Percentiles rank a stretch among this genome's conserved stretches.
Conservation (phyloP, 2,113 vertebrate genomes). For the Potamarius usumacintae region DNA sequence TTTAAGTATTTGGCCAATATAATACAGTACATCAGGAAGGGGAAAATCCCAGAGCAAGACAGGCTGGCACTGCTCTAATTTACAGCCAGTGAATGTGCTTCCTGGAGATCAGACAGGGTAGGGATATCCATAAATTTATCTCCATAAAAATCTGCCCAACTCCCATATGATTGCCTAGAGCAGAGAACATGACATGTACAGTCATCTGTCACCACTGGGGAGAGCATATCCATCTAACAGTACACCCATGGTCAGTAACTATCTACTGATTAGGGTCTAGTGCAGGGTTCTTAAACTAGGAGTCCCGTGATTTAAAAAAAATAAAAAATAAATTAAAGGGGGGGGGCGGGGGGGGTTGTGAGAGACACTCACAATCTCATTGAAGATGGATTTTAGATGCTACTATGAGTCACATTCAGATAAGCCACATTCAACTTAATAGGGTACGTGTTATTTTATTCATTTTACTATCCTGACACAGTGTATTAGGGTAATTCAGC, state of each 20-base stretch:
- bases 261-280: background rate
- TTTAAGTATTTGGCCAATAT: background rate
- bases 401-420: background rate
- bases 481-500: background rate
- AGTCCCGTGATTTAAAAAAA: background rate
- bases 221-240: background rate
- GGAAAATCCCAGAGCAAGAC: constrained; percentile 8
- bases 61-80: constrained; percentile 32
- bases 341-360: too few relatives aligned
- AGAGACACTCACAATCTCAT: background rate
- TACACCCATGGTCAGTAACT: background rate
- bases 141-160: background rate
- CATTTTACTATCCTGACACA: background rate
- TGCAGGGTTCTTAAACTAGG: background rate
- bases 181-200: constrained; percentile 21
- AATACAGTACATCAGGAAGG: constrained; percentile 31
- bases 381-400: background rate
- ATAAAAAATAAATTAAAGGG: too few relatives aligned
- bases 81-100: constrained; percentile 27
- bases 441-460: background rate
- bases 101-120: constrained; percentile 27
- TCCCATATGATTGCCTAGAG: background rate
- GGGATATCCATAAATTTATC: constrained; percentile 32
- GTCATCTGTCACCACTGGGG: constrained; percentile 20
- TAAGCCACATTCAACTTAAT: background rate